Percentiles rank a stretch among this genome's conserved stretches.
phyloP scores from a whole-genome alignment of 92 coral and sea anemone genomes.

The Palythoa grandis region DNA sequence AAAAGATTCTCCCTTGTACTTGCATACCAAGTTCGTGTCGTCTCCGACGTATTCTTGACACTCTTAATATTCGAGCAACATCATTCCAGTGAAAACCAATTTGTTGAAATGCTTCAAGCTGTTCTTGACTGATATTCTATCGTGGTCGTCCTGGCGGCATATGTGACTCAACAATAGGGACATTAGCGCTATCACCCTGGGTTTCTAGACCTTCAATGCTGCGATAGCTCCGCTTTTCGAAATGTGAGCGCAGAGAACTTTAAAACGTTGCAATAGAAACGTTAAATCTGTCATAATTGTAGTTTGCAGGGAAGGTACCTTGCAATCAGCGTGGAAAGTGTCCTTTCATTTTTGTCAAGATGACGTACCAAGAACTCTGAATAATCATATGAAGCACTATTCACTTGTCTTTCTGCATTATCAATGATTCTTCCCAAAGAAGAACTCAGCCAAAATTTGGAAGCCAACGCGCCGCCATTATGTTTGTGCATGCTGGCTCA shows the following conservation, averaged over 20 bases:
- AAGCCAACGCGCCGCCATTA: no score
- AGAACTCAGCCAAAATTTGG: neutral
- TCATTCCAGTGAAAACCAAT: no score
- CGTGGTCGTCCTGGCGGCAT: neutral
- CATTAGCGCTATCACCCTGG: neutral
- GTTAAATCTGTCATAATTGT: neutral
- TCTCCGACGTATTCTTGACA: no score
- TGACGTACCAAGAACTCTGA: neutral
- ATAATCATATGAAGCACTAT: no score
- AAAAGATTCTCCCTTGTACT: no score
- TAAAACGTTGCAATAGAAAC: neutral
- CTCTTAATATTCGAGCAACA: no score
- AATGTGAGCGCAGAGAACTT: neutral
- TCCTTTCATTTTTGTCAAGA: neutral
- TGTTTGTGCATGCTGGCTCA: neutral
- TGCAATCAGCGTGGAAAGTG: neutral
- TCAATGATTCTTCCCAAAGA: neutral
- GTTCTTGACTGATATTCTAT: neutral
- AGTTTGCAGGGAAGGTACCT: neutral
- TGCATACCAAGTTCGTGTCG: no score
- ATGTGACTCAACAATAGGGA: neutral
- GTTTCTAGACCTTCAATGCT: neutral
- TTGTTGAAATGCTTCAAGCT: neutral
- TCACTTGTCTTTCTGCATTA: neutral
- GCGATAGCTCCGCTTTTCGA: neutral